phyloP scores from a whole-genome alignment of 1,140 invertebrate genomes.

The Drosophila littoralis region DNA sequence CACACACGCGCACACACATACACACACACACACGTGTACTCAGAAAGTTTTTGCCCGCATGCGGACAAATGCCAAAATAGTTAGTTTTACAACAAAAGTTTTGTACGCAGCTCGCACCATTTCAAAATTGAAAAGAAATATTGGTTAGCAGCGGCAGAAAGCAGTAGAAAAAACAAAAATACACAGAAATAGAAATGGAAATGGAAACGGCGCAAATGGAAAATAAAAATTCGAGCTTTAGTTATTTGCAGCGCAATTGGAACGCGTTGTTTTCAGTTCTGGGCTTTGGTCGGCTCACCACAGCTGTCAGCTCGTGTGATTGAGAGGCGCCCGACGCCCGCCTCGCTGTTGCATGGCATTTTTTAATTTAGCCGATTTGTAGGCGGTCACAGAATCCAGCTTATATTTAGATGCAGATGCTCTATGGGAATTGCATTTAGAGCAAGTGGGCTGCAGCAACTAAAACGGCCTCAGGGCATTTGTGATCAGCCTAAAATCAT shows the following conservation, averaged over 20 bases:
- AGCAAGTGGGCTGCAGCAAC: background rate
- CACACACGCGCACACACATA: slow-evolving; percentile 22
- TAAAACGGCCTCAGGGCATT: background rate
- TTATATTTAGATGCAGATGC: slow-evolving; percentile 9
- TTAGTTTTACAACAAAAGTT: slow-evolving; percentile 75
- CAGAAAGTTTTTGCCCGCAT: slow-evolving; percentile 60
- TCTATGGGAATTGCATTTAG: slow-evolving; percentile 3
- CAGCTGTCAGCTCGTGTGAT: slow-evolving; percentile 70
- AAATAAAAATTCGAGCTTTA: slow-evolving; percentile 49
- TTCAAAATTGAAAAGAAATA: slow-evolving; percentile 77
- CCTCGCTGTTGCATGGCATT: slow-evolving; percentile 30
- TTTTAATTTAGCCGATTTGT: slow-evolving; percentile 54
- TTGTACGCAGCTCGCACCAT: slow-evolving; percentile 34
- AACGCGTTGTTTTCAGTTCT: slow-evolving; percentile 31
- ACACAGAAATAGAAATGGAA: background rate
- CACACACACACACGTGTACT: slow-evolving; percentile 8
- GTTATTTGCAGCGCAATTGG: slow-evolving; percentile 34
- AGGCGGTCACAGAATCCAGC: slow-evolving; percentile 40
- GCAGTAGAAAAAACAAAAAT: slow-evolving; percentile 22
- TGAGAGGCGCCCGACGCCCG: slow-evolving; percentile 41
- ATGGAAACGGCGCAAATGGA: slow-evolving; percentile 33
- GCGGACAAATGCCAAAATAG: slow-evolving; percentile 79
- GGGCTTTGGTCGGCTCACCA: slow-evolving; percentile 41
- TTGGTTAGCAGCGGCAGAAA: slow-evolving; percentile 51
- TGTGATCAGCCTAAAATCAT: slow-evolving; percentile 44